These are phyloP conservation scores for Drosophila sproati DNA, from an alignment of 1,140 invertebrate genomes.

Conservation along the genomic window DNA sequence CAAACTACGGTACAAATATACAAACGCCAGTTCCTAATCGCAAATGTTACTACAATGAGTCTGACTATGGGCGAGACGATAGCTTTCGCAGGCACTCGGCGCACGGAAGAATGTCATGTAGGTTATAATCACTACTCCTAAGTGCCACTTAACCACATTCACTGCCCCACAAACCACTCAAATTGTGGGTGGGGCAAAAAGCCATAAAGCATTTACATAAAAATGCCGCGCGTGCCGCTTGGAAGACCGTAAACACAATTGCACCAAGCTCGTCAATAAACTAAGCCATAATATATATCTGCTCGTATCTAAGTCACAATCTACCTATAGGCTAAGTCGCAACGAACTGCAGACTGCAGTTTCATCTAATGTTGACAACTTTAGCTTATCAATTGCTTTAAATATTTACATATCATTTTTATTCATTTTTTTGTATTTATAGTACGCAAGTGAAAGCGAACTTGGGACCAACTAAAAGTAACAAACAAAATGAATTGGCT, in stretches of 20 bases:
- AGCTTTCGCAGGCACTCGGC: slow-evolving; percentile 83
- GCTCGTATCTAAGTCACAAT: slow-evolving; percentile 32
- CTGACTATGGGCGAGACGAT: slow-evolving; percentile 72
- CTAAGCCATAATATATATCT: slow-evolving; percentile 27
- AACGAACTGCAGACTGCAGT: slow-evolving; percentile 61
- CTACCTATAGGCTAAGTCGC: slow-evolving; percentile 30
- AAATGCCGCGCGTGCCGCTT: slow-evolving; percentile 66
- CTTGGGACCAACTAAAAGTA: slow-evolving; percentile 63
- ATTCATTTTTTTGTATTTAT: slow-evolving; percentile 63
- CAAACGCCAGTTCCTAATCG: slow-evolving; percentile 82
- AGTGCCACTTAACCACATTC: slow-evolving; percentile 44
- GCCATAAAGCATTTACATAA: slow-evolving; percentile 72
- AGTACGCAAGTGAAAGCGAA: slow-evolving; percentile 74
- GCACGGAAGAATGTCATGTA: slow-evolving; percentile 84
- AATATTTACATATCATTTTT: slow-evolving; percentile 39
- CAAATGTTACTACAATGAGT: slow-evolving; percentile 82
- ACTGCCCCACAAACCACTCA: slow-evolving; percentile 21
- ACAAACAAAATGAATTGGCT: slow-evolving; percentile 68
- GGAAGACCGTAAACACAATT: slow-evolving; percentile 35
- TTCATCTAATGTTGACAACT: slow-evolving; percentile 31
- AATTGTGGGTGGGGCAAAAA: slow-evolving; percentile 12
- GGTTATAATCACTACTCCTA: slow-evolving; percentile 47
- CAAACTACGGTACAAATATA: slow-evolving; percentile 84
- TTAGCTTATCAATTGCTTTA: slow-evolving; percentile 32
- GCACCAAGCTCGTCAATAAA: slow-evolving; percentile 44